These are phyloP conservation scores for Danio kyathit DNA, from an alignment of 2,797 vertebrate species.

Conservation along the genomic window DNA sequence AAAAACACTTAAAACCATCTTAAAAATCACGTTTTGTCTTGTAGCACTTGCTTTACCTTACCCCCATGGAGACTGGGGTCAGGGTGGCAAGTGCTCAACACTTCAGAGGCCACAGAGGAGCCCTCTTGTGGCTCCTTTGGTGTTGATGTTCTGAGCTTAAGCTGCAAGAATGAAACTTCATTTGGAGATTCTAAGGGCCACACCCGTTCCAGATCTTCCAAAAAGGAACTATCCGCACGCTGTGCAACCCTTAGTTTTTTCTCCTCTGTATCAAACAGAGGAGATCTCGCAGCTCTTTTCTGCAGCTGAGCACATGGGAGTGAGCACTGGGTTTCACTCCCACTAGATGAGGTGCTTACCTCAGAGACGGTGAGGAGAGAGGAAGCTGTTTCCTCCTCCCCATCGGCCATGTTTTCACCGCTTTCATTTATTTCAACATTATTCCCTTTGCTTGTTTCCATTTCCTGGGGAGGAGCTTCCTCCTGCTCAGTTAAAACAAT, in stretches of 20 bases:
- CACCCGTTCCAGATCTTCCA: too few relatives aligned
- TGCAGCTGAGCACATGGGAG: constrained; percentile 5
- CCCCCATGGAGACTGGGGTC: too few relatives aligned
- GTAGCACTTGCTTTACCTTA: too few relatives aligned
- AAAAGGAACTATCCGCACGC: too few relatives aligned
- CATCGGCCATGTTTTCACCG: too few relatives aligned
- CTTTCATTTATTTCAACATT: rapidly evolving
- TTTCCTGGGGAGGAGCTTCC: too few relatives aligned
- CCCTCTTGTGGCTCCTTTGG: neutral
- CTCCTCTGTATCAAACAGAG: neutral
- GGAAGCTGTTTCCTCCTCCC: too few relatives aligned
- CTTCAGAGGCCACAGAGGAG: neutral
- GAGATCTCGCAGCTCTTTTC: constrained; percentile 32
- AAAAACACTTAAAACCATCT: too few relatives aligned
- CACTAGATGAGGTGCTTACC: neutral
- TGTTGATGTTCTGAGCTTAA: neutral
- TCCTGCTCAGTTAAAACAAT: constrained; percentile 14
- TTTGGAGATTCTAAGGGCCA: too few relatives aligned
- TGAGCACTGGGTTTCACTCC: neutral
- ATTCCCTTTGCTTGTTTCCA: too few relatives aligned
- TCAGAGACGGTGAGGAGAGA: neutral
- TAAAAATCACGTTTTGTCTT: too few relatives aligned
- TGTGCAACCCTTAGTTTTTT: too few relatives aligned
- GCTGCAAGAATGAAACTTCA: neutral
- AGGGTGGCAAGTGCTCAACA: rapidly evolving